phyloP scores from a whole-genome alignment of 2,113 vertebrate genomes.

The Cebus imitator region DNA sequence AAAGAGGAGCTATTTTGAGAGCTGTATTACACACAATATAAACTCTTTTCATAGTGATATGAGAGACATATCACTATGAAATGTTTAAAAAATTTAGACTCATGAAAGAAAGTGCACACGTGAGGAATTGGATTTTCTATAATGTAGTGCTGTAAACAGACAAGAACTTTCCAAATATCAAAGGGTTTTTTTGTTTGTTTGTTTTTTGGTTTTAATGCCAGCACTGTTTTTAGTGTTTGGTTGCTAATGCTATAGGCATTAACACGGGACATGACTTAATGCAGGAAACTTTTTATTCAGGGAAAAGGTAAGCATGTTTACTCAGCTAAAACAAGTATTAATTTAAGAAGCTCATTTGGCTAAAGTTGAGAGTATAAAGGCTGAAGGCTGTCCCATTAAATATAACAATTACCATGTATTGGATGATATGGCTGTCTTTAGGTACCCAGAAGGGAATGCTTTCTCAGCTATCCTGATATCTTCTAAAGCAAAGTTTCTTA shows the following conservation, averaged over 20 bases:
- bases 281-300: neutral
- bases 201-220: neutral
- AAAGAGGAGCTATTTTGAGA: slow-evolving; percentile 41
- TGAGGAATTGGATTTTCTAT: neutral
- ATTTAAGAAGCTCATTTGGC: neutral
- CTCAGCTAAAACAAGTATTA: neutral
- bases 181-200: neutral
- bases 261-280: neutral
- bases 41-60: neutral
- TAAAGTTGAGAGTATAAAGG: neutral
- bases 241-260: neutral
- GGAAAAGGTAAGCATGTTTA: neutral
- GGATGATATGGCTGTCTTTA: neutral
- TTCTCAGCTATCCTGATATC: neutral
- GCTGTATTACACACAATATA: neutral
- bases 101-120: neutral
- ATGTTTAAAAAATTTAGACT: neutral
- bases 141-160: neutral
- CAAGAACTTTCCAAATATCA: neutral
- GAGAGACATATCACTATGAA: neutral
- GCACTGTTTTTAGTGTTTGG: neutral
- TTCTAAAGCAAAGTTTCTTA: slow-evolving; percentile 24
- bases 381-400: neutral
- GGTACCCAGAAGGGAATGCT: neutral
- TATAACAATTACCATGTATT: neutral